Evolutionary conservation across 1,140 invertebrate species (phyloP), one percentile per base, ranked within the genome.

Genomic region (Metopolophium dirhodum): DNA sequence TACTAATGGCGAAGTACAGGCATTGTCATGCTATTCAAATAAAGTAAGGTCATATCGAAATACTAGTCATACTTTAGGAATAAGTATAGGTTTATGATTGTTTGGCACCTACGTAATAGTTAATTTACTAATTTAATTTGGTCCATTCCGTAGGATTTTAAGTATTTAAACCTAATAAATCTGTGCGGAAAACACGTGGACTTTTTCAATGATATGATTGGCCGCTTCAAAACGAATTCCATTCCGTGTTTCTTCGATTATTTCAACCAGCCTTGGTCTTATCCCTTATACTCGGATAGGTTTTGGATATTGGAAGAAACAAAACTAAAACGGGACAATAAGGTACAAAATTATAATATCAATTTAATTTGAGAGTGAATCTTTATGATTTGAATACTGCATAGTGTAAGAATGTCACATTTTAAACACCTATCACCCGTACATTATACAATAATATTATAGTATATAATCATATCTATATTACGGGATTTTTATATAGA

Each of bases 21-120:
- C 8, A 18, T 18, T 93, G 35, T 93, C 82, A 0, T 93, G 91
- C 41, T 93, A 93, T 57, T 93, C 91, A 8, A 93, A 93, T 20
- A 22, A 22, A 8, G 91, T 93, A 14, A 86, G 82, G 18, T 37
- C 30, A 30, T 18, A 47, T 77, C 11, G 11, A 18, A 26, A 7
- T 47, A 47, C 26, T 30, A 18, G 26, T 20, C 9, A 30, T 11
- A 45, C 30, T 77, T 77, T 18, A n/a, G 6, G 14, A n/a, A 77
- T 18, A n/a, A 77, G 11, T 7, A 77, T 68, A 77, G 4, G 0
- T 77, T n/a, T n/a, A n/a, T 35, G 7, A 18, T n/a, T 77, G 14
- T 77, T n/a, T n/a, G 14, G 20, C 14, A 11, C 4, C 11, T 77
- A 1, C 14, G 14, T 87, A n/a, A n/a, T 87, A n/a, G 8, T 61